Evolutionary conservation across 2,113 vertebrate genomes (phyloP).

Genomic region (Phalacrocorax aristotelis): DNA sequence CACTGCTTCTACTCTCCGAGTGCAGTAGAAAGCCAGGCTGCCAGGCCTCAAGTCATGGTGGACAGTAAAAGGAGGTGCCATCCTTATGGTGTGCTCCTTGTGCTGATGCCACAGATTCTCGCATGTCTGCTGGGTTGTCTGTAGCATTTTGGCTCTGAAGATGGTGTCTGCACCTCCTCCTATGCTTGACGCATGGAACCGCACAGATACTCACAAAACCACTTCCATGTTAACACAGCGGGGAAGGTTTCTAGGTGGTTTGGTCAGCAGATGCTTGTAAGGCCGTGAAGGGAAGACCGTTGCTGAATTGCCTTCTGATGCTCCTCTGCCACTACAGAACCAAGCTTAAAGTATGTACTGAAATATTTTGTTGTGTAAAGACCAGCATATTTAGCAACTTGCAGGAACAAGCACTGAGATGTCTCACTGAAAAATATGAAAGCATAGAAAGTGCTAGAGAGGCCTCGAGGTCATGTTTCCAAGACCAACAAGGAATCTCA

Average conservation of each 20-base stretch:
- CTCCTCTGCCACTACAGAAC: background rate
- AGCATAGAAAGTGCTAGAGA: background rate
- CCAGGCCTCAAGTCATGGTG: background rate
- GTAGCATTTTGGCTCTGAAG: background rate
- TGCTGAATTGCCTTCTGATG: background rate
- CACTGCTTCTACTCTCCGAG: background rate
- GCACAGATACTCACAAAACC: background rate
- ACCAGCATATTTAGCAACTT: background rate
- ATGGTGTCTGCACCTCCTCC: background rate
- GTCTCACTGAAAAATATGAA: background rate
- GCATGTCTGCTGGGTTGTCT: accelerated
- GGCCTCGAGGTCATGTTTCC: background rate
- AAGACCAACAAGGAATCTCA: background rate
- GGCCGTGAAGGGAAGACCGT: background rate
- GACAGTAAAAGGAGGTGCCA: background rate
- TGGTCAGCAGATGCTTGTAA: background rate
- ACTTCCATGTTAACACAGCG: background rate
- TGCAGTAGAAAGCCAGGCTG: background rate
- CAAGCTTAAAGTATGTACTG: background rate
- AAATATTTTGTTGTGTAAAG: background rate
- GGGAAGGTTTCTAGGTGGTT: background rate
- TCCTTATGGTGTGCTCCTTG: background rate
- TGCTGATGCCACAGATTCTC: background rate
- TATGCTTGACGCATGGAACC: background rate
- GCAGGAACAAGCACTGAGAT: background rate